A percentile compares a stretch with the other conserved stretches of the same genome.
These are phyloP conservation scores for Amphiprion percula DNA, from an alignment of 2,113 vertebrate species.

Conservation along the genomic window DNA sequence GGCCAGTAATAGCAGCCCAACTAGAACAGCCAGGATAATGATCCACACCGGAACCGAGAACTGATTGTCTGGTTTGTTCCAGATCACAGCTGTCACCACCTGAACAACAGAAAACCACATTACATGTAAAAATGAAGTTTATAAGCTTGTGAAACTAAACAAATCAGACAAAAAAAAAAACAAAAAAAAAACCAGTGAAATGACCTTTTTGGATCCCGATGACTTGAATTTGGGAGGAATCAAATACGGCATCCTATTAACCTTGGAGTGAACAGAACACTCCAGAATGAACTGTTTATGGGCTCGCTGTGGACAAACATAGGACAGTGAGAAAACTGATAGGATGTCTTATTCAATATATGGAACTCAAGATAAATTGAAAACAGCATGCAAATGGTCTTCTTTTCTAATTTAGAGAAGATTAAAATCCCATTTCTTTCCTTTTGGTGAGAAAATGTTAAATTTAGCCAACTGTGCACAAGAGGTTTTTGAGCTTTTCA, in stretches of 20 bases:
- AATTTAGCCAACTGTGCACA: no score
- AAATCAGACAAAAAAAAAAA: not conserved
- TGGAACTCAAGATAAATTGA: no score
- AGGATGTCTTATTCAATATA: no score
- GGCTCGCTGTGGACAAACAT: constrained; percentile 76
- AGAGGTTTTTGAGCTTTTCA: no score
- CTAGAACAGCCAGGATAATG: constrained; percentile 90
- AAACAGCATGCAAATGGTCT: no score
- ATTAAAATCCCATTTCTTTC: no score
- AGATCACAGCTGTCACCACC: constrained; percentile 87
- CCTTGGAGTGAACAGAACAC: constrained; percentile 86
- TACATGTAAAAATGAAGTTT: not conserved
- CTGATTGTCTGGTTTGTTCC: constrained; percentile 87
- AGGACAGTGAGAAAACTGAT: not conserved
- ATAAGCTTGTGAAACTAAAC: not conserved
- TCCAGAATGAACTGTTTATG: constrained; percentile 85
- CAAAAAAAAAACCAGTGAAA: not conserved
- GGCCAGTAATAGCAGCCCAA: constrained; percentile 89
- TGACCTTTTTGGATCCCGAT: constrained; percentile 85
- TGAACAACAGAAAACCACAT: constrained; percentile 58
- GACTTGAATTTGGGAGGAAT: constrained; percentile 85
- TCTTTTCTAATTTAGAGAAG: no score
- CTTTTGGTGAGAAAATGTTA: no score
- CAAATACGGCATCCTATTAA: constrained; percentile 88
- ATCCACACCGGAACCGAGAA: constrained; percentile 91